Conservation (phyloP, 2,888 invertebrate genomes). For the Seladonia tumulorum region DNA sequence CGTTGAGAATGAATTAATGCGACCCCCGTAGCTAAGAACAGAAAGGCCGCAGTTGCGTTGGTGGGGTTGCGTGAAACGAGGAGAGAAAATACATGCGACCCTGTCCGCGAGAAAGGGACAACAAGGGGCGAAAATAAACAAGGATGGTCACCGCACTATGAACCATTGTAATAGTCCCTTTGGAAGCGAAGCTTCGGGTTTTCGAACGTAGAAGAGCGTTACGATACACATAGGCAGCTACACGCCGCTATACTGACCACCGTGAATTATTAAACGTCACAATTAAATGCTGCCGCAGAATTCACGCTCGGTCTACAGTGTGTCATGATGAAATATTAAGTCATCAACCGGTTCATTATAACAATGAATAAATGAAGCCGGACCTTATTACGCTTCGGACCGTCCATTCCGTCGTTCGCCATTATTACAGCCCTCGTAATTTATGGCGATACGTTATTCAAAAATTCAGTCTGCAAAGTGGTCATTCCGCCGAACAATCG, state of each 20-base stretch:
- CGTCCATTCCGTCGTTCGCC: conserved; percentile 45
- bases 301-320: conserved; percentile 51
- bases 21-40: conserved; percentile 67
- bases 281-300: conserved; percentile 70
- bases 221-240: conserved; percentile 43
- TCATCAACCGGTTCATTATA: conserved; percentile 56
- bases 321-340: conserved; percentile 68
- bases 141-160: conserved; percentile 51
- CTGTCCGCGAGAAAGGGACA: neutral
- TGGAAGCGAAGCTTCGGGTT: conserved; percentile 62
- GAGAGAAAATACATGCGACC: neutral
- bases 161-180: conserved; percentile 68
- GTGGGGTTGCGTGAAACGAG: conserved; percentile 34
- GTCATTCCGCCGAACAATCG: conserved; percentile 8
- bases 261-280: conserved; percentile 71
- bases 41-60: conserved; percentile 23
- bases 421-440: conserved; percentile 25
- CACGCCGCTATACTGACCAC: conserved; percentile 39
- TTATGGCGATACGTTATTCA: conserved; percentile 34
- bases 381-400: conserved; percentile 56
- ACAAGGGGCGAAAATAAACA: conserved; percentile 29
- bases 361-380: conserved; percentile 61
- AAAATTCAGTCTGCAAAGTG: conserved; percentile 31
- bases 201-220: conserved; percentile 56
- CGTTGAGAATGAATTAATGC: conserved; percentile 72